phyloP scores from a whole-genome alignment of 2,797 vertebrate species.

The Micrastur ruficollis region DNA sequence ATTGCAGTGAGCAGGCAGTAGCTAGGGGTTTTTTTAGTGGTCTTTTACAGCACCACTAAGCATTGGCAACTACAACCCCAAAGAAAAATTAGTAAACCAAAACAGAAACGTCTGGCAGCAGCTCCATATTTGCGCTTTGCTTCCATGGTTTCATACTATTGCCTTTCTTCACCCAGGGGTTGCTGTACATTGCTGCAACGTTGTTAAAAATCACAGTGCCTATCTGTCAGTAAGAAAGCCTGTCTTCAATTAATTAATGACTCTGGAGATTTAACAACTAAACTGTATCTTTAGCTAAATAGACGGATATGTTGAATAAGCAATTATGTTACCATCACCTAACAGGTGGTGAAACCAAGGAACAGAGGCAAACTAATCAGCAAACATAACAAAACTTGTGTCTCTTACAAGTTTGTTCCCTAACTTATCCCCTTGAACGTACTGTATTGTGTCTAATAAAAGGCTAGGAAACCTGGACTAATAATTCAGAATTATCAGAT shows the following conservation, averaged over 20 bases:
- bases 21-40: neutral
- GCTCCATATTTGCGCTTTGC: neutral
- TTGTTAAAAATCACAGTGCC: neutral
- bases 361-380: neutral
- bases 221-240: neutral
- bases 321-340: neutral
- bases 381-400: rapidly evolving
- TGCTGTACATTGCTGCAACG: neutral
- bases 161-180: neutral
- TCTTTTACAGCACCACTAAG: neutral
- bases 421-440: neutral
- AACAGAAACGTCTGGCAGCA: neutral
- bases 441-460: neutral
- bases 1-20: neutral
- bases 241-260: neutral
- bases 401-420: neutral
- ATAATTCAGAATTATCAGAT: neutral
- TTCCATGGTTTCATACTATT: neutral
- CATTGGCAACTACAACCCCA: neutral
- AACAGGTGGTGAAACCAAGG: neutral
- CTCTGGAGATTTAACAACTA: neutral
- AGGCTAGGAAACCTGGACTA: neutral
- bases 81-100: neutral
- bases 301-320: neutral
- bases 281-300: neutral